phyloP scores from a whole-genome alignment of 2,797 vertebrate genomes.

The Xiphorhynchus erythropygius region DNA sequence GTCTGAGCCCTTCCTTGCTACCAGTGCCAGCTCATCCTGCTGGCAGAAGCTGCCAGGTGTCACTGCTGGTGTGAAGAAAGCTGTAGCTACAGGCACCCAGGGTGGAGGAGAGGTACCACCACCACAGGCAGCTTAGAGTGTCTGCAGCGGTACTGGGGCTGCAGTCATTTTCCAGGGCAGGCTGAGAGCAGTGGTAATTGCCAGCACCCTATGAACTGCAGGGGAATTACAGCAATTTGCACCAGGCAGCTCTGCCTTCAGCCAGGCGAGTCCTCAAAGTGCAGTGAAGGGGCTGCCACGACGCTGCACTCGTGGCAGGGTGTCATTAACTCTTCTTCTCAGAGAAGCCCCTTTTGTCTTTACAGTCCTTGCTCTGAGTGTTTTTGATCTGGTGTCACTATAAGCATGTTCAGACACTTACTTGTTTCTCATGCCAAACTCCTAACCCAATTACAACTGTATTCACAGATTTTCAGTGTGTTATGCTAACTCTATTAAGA shows the following conservation, averaged over 20 bases:
- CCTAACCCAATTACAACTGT: background rate
- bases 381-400: background rate
- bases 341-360: background rate
- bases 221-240: constrained; percentile 6
- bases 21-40: background rate
- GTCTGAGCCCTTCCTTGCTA: background rate
- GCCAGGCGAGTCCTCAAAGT: background rate
- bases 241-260: background rate
- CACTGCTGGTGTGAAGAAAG: background rate
- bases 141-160: background rate
- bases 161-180: background rate
- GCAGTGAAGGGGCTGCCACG: background rate
- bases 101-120: background rate
- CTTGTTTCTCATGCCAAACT: background rate
- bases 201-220: background rate
- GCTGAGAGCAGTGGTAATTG: background rate
- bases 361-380: background rate
- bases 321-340: background rate
- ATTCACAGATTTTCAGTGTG: background rate
- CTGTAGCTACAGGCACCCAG: background rate
- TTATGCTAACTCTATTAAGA: background rate
- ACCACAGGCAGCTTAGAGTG: fast-evolving
- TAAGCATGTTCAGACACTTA: background rate
- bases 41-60: background rate
- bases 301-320: background rate